These are phyloP conservation scores for Notothenia rossii DNA, from an alignment of 2,113 vertebrate species.

Conservation along the genomic window DNA sequence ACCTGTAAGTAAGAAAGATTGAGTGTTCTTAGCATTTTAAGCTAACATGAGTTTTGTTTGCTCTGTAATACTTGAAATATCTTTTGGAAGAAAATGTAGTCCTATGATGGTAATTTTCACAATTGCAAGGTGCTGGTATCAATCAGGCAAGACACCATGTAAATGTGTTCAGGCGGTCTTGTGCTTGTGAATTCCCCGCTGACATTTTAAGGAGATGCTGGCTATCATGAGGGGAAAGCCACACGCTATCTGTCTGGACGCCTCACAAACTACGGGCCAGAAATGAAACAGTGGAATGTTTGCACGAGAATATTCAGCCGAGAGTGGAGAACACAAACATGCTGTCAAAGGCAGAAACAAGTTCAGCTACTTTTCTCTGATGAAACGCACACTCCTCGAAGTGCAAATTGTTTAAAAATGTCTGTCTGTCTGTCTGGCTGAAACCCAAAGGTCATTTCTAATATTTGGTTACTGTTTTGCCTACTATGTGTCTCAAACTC, in stretches of 20 bases:
- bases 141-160: slow-evolving; percentile 33
- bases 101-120: slow-evolving; percentile 5
- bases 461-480: slow-evolving; percentile 37
- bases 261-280: slow-evolving; percentile 33
- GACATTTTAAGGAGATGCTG: slow-evolving; percentile 52
- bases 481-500: slow-evolving; percentile 14
- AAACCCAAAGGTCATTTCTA: slow-evolving; percentile 29
- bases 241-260: slow-evolving; percentile 50
- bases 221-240: slow-evolving; percentile 54
- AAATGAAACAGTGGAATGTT: slow-evolving; percentile 51
- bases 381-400: slow-evolving; percentile 26
- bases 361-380: slow-evolving; percentile 37
- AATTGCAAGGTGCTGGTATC: slow-evolving; percentile 13
- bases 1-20: slow-evolving; percentile 25
- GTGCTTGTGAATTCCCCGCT: slow-evolving; percentile 26
- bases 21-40: slow-evolving; percentile 30
- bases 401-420: slow-evolving; percentile 48
- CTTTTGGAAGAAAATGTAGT: background rate
- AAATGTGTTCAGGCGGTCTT: slow-evolving; percentile 16
- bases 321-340: slow-evolving; percentile 49
- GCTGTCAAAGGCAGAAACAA: slow-evolving; percentile 43
- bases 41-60: slow-evolving; percentile 19
- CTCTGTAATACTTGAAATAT: background rate
- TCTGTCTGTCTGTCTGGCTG: slow-evolving; percentile 25
- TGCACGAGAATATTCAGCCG: slow-evolving; percentile 47